Conservation (phyloP, 2,888 invertebrate genomes). For the Limnephilus auricula region DNA sequence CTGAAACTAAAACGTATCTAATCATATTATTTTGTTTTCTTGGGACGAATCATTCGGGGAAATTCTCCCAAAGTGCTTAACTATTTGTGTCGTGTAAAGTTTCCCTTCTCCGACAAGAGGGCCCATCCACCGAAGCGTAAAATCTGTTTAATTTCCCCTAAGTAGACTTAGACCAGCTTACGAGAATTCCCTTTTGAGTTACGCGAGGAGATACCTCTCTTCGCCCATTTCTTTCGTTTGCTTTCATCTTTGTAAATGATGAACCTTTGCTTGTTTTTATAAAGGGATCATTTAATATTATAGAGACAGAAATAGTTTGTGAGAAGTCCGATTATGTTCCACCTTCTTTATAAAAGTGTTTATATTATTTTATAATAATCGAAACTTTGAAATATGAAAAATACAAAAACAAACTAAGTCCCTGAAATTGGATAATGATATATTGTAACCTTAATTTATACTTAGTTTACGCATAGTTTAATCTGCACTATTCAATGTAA, state of each 20-base stretch:
- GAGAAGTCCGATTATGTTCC: not conserved
- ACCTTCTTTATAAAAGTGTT: not conserved
- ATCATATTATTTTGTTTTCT: not conserved
- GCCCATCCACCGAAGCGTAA: not conserved
- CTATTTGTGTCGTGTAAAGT: not conserved
- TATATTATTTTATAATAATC: too few relatives aligned
- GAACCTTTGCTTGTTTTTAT: not conserved
- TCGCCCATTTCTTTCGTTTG: not conserved
- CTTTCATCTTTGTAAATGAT: not conserved
- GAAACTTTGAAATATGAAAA: too few relatives aligned
- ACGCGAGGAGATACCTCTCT: not conserved
- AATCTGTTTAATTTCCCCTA: slow-evolving; percentile 34
- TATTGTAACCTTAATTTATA: too few relatives aligned
- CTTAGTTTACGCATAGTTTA: too few relatives aligned
- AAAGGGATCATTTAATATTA: not conserved
- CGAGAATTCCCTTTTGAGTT: slow-evolving; percentile 18
- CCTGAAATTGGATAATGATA: too few relatives aligned
- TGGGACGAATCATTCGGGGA: not conserved
- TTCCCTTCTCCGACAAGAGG: not conserved
- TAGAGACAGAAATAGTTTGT: not conserved
- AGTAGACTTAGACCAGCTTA: slow-evolving; percentile 30
- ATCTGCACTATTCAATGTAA: too few relatives aligned
- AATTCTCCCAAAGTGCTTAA: not conserved
- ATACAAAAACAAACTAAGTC: too few relatives aligned
- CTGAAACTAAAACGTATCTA: not conserved